Conservation (phyloP, 2,888 invertebrate genomes). For the Pogonocherus hispidulus region DNA sequence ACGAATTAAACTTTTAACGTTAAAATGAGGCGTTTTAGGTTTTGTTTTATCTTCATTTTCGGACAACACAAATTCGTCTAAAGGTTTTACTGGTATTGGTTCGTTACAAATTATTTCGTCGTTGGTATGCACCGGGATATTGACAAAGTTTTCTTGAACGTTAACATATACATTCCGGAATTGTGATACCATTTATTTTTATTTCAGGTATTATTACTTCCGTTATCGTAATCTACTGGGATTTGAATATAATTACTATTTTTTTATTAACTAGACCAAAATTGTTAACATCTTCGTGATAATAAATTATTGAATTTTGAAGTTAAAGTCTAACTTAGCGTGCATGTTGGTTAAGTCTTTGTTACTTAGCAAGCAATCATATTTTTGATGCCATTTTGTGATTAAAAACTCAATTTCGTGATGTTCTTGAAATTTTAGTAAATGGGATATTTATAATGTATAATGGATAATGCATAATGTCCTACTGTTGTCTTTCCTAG, state of each 20-base stretch:
- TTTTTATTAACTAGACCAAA: neutral
- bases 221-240: neutral
- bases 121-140: neutral
- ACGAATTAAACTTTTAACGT: neutral
- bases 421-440: neutral
- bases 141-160: too few species aligned
- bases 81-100: neutral
- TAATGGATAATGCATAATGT: too few species aligned
- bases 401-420: neutral
- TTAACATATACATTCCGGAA: neutral
- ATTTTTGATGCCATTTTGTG: neutral
- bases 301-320: too few species aligned
- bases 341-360: too few species aligned
- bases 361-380: neutral
- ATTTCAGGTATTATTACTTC: neutral
- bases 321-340: too few species aligned
- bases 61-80: neutral
- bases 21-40: neutral
- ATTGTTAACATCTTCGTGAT: neutral
- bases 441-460: neutral
- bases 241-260: neutral
- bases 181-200: neutral
- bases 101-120: neutral
- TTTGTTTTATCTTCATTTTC: too few species aligned
- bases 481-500: neutral